These are phyloP conservation scores for Triplophysa tibetana DNA, from an alignment of 2,113 vertebrate species.

Conservation along the genomic window DNA sequence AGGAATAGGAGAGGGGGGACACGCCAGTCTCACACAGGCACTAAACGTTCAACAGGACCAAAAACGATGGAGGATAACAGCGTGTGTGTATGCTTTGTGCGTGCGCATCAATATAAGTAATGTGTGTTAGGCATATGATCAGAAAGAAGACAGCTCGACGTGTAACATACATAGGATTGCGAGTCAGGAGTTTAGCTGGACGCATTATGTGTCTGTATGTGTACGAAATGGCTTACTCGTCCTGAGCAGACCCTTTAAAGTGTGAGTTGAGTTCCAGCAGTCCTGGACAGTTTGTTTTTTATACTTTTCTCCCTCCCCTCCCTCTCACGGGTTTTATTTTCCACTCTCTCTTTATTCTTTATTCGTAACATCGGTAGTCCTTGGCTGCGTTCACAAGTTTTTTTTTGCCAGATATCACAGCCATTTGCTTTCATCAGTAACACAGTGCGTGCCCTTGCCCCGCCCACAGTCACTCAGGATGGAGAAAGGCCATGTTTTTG, in stretches of 20 bases:
- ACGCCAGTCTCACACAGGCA: slow-evolving; percentile 47
- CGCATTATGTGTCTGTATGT: slow-evolving; percentile 44
- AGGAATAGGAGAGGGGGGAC: not conserved
- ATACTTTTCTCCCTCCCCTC: slow-evolving; percentile 35
- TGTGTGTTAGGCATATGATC: slow-evolving; percentile 41
- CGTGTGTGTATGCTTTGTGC: slow-evolving; percentile 47
- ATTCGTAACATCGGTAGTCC: slow-evolving; percentile 38
- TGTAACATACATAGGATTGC: slow-evolving; percentile 65
- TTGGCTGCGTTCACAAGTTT: slow-evolving; percentile 52
- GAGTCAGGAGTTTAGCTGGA: slow-evolving; percentile 50
- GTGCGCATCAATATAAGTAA: slow-evolving; percentile 48
- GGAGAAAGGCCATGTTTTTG: slow-evolving; percentile 54
- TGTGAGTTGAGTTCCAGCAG: slow-evolving; percentile 55
- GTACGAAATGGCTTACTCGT: slow-evolving; percentile 59
- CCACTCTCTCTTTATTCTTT: slow-evolving; percentile 25
- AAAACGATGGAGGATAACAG: slow-evolving; percentile 36
- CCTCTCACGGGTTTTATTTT: slow-evolving; percentile 45
- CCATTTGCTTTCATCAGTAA: slow-evolving; percentile 36
- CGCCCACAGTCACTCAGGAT: slow-evolving; percentile 50
- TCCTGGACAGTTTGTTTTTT: slow-evolving; percentile 55
- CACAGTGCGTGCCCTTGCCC: slow-evolving; percentile 48
- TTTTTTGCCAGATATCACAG: slow-evolving; percentile 39
- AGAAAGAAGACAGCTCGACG: slow-evolving; percentile 55
- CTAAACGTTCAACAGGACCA: slow-evolving; percentile 47
- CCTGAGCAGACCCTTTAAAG: slow-evolving; percentile 59